Evolutionary conservation across 2,888 invertebrate species (phyloP).

Genomic region (Metopia argyrocephala): DNA sequence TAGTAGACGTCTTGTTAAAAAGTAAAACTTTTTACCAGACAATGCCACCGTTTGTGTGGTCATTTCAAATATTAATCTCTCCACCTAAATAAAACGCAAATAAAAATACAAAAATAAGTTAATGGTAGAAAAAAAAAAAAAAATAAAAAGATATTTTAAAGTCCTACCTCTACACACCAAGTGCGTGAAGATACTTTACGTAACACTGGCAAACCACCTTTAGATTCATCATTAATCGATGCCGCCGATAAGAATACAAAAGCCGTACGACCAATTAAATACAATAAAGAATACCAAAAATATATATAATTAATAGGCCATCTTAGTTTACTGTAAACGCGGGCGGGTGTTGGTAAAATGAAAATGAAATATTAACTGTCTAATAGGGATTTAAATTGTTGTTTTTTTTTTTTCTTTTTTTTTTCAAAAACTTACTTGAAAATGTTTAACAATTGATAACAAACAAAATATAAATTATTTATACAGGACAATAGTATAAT

Average conservation of each 20-base stretch:
- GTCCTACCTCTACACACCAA: conserved; percentile 75
- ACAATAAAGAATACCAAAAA: conserved; percentile 81
- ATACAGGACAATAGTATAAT: conserved; percentile 85
- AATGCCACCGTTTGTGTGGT: conserved; percentile 80
- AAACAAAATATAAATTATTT: conserved; percentile 87
- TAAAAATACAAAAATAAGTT: not conserved
- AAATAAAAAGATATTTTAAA: not conserved
- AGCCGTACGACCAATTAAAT: conserved; percentile 79
- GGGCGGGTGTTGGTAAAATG: no score
- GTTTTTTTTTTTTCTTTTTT: no score
- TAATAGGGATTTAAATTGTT: not conserved
- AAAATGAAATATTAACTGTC: no score
- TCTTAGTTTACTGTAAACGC: conserved; percentile 72
- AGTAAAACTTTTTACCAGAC: conserved; percentile 82
- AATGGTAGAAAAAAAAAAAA: not conserved
- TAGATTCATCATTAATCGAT: conserved; percentile 81
- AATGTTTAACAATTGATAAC: conserved; percentile 83
- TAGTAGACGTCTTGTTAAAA: conserved; percentile 81
- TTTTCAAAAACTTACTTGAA: conserved; percentile 74
- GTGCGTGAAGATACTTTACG: conserved; percentile 74
- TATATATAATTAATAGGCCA: conserved; percentile 79
- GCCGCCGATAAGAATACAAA: conserved; percentile 81
- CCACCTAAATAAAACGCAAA: conserved; percentile 77
- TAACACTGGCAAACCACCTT: conserved; percentile 79
- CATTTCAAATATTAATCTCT: conserved; percentile 82